A percentile compares a stretch with the other conserved stretches of the same genome.
phyloP scores from a whole-genome alignment of 2,113 vertebrate genomes.

The Carassius auratus region DNA sequence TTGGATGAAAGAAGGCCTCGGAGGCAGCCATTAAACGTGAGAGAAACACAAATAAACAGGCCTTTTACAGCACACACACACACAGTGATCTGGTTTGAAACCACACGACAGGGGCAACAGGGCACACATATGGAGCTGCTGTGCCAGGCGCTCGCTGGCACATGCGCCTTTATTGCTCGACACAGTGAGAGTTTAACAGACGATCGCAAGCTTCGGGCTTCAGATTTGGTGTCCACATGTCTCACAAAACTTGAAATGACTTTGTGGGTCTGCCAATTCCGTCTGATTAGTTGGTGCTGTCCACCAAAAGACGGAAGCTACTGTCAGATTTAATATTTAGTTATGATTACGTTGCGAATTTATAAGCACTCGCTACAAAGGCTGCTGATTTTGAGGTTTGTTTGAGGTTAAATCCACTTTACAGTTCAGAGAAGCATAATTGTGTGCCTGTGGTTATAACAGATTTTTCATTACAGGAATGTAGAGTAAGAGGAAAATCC shows the following conservation, averaged over 20 bases:
- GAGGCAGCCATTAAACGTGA: slow-evolving; percentile 55
- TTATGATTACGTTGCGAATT: slow-evolving; percentile 21
- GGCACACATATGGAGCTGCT: slow-evolving; percentile 57
- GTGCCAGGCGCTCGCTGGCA: slow-evolving; percentile 55
- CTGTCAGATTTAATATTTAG: slow-evolving; percentile 44
- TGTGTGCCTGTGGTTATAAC: slow-evolving; percentile 24
- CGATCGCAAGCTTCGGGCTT: slow-evolving; percentile 41
- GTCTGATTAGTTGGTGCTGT: slow-evolving; percentile 39
- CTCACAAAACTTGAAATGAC: slow-evolving; percentile 25
- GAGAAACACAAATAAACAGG: slow-evolving; percentile 62
- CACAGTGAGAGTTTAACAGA: slow-evolving; percentile 44
- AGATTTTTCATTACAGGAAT: slow-evolving; percentile 15
- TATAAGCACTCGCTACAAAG: slow-evolving; percentile 9
- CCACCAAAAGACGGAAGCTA: slow-evolving; percentile 32
- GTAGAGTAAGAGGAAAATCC: not conserved
- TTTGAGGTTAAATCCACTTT: slow-evolving; percentile 28
- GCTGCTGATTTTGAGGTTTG: slow-evolving; percentile 26
- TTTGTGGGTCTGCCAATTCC: slow-evolving; percentile 30
- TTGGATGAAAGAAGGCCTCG: slow-evolving; percentile 50
- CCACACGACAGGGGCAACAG: slow-evolving; percentile 34
- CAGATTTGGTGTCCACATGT: slow-evolving; percentile 41
- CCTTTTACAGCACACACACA: slow-evolving; percentile 55
- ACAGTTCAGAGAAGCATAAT: slow-evolving; percentile 36
- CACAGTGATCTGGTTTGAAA: slow-evolving; percentile 49
- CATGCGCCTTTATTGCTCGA: slow-evolving; percentile 49